Evolutionary conservation across 2,113 vertebrate genomes (phyloP), one percentile per base, ranked within the genome.

Genomic region (Triplophysa siluroides): DNA sequence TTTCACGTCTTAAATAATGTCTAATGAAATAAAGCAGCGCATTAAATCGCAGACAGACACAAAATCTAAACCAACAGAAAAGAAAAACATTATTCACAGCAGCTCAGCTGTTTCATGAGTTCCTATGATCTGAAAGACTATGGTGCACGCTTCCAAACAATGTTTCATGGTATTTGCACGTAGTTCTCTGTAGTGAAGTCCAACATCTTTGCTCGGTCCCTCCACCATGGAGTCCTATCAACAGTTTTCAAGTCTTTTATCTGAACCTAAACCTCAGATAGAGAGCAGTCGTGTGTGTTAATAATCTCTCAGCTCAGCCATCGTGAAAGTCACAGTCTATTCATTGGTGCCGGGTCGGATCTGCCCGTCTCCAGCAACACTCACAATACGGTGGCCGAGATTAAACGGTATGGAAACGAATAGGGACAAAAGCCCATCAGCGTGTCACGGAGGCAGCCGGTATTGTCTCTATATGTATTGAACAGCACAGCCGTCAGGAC

Each of bases 401-500:
- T 88, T 85, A 92, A 92, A 85, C 85, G 84, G 87, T 90, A 88
- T 89, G 90, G 91, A 93, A 91, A 92, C 90, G 86, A 93, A 88
- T 12, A 83, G 77, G 90, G 90, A 92, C 87, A 91, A 89, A 92
- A 92, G 91, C 88, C 91, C 91, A 85, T 90, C 90, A 89, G 90
- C 90, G 86, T 92, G 91, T 93, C 92, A 90, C 58, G 76, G 89
- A 92, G 91, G 90, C 91, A 89, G 90, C 88, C 85, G 85, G 89
- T 90, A 91, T 93, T 93, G 92, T 93, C 91, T 93, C 92, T 91
- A 89, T 90, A 91, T 93, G 91, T 92, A 92, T 92, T 91, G 92
- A 93, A 93, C 92, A 93, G 80, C 90, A 83, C 87, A 90, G 86
- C 90, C 92, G 91, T 92, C 92, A 92, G 78, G 82, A 85, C 87